phyloP scores from a whole-genome alignment of 2,113 vertebrate species.

The Pelobates fuscus region DNA sequence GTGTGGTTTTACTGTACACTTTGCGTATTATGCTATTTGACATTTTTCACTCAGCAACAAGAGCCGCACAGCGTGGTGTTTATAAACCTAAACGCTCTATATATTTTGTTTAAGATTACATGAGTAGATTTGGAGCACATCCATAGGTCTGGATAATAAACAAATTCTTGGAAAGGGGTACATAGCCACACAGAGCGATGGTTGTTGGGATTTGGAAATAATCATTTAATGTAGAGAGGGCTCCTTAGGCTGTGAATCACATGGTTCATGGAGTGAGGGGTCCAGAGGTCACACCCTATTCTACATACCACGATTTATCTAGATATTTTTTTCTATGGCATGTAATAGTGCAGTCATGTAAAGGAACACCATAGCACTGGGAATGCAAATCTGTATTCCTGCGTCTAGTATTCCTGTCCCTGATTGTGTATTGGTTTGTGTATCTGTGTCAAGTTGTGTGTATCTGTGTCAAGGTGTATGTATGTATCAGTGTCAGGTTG shows the following conservation, averaged over 20 bases:
- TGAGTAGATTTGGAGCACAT: background rate
- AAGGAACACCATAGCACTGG: no score
- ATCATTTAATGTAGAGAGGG: background rate
- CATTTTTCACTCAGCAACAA: conserved; percentile 30
- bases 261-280: background rate
- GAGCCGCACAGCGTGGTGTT: background rate
- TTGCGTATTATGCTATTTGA: background rate
- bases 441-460: no score
- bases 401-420: no score
- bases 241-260: background rate
- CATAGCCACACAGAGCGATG: background rate
- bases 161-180: background rate
- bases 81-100: conserved; percentile 3
- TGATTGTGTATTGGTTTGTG: no score
- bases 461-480: no score
- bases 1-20: background rate
- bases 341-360: background rate
- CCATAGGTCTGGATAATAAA: conserved; percentile 13
- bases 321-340: background rate
- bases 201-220: background rate
- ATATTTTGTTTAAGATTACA: conserved; percentile 32
- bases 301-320: background rate
- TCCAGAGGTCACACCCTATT: background rate
- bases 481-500: no score
- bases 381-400: no score